These are phyloP conservation scores for Borostomias antarcticus DNA, from an alignment of 2,797 vertebrate species.

Conservation along the genomic window DNA sequence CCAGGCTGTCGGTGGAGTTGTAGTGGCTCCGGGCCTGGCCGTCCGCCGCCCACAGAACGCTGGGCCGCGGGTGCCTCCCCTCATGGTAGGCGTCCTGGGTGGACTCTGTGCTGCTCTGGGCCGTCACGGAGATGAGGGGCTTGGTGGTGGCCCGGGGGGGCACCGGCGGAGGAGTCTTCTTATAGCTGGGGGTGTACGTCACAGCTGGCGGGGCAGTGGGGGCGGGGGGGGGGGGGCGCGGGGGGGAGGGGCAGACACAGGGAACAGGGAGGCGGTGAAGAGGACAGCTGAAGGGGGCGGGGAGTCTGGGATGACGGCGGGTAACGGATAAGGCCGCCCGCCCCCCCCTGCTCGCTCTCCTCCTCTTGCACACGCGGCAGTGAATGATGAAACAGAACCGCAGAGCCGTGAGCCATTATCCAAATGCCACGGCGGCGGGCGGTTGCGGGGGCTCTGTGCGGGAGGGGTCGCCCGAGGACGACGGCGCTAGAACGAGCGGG, in stretches of 20 bases:
- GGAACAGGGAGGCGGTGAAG: neutral
- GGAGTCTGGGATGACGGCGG: too few species aligned
- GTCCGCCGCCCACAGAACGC: slow-evolving; percentile 85
- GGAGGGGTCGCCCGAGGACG: too few species aligned
- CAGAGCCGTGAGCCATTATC: slow-evolving; percentile 41
- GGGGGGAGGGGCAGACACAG: neutral
- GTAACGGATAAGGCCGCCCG: too few species aligned
- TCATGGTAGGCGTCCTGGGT: slow-evolving; percentile 96
- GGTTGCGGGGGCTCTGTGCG: too few species aligned
- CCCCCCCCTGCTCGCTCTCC: too few species aligned
- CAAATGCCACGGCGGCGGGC: too few species aligned
- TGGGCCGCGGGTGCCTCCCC: slow-evolving; percentile 82
- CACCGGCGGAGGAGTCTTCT: slow-evolving; percentile 95
- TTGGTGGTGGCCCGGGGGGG: slow-evolving; percentile 94
- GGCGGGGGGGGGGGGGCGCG: slow-evolving; percentile 33
- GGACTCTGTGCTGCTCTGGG: slow-evolving; percentile 99
- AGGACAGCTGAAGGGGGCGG: slow-evolving; percentile 40
- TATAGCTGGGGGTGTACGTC: slow-evolving; percentile 90
- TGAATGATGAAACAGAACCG: slow-evolving; percentile 31
- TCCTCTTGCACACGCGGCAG: too few species aligned
- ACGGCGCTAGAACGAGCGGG: too few species aligned
- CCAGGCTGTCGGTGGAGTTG: slow-evolving; percentile 94
- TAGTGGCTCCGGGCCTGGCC: slow-evolving; percentile 85
- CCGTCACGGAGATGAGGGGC: slow-evolving; percentile 97
- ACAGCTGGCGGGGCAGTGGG: slow-evolving; percentile 76